Conservation (phyloP, 2,797 vertebrate species). For the Crocodylus rhombifer region DNA sequence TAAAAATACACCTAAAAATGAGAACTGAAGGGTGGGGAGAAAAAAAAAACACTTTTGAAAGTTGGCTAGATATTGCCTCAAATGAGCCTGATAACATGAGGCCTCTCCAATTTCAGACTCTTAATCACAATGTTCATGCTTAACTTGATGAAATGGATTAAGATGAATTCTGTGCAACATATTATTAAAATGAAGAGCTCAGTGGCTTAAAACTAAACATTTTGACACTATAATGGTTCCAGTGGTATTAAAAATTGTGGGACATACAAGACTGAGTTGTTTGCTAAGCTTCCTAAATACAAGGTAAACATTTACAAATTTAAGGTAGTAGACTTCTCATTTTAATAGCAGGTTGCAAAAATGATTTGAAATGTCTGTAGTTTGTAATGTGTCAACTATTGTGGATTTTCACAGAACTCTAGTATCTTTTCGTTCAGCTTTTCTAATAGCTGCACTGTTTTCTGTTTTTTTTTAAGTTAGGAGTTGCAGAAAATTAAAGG, state of each 20-base stretch:
- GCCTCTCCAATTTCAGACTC: not conserved
- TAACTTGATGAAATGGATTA: not conserved
- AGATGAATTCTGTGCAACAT: not conserved
- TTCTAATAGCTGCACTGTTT: not conserved
- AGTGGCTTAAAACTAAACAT: not conserved
- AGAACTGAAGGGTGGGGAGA: not conserved
- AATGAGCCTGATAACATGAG: not conserved
- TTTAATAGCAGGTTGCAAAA: not conserved
- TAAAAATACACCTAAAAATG: not conserved
- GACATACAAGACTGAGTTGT: not conserved
- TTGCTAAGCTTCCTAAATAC: not conserved
- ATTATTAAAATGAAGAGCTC: not conserved
- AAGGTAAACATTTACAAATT: not conserved
- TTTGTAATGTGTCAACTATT: not conserved
- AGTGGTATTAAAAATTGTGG: not conserved
- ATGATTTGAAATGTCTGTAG: not conserved
- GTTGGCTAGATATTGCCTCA: not conserved
- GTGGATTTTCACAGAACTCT: not conserved
- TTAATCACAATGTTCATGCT: not conserved
- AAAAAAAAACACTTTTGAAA: not conserved
- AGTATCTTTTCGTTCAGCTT: constrained; percentile 2
- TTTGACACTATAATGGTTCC: not conserved
- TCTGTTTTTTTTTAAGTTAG: not conserved
- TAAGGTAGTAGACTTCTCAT: not conserved
- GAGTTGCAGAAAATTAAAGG: constrained; percentile 26